Conservation (phyloP, 2,888 invertebrate genomes). For the Eueremaeus valkanovi region DNA sequence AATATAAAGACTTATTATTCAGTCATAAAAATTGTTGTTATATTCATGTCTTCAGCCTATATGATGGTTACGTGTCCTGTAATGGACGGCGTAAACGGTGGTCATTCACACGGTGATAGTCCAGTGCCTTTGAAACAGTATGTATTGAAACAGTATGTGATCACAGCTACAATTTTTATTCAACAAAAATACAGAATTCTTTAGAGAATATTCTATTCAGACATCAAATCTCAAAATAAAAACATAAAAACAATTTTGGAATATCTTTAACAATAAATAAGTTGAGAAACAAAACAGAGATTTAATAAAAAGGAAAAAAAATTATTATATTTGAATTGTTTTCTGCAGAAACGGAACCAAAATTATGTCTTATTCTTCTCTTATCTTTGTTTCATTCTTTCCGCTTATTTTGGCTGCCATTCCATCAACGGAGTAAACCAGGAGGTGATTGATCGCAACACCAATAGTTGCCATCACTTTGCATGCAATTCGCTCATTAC, state of each 20-base stretch:
- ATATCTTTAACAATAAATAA: too few relatives aligned
- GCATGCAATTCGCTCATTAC: conserved; percentile 29
- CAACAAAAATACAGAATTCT: too few relatives aligned
- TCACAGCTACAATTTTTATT: too few relatives aligned
- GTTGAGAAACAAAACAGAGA: too few relatives aligned
- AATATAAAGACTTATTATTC: conserved; percentile 13
- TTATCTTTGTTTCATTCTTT: conserved; percentile 21
- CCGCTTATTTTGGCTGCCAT: conserved; percentile 10
- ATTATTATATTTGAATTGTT: too few relatives aligned
- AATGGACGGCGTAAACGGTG: conserved; percentile 85
- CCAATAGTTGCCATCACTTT: conserved; percentile 18
- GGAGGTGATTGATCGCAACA: conserved; percentile 33
- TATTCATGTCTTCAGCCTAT: conserved; percentile 95
- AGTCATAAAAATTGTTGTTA: too few relatives aligned
- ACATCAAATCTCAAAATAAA: too few relatives aligned
- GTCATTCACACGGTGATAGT: conserved; percentile 64
- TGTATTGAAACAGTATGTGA: too few relatives aligned
- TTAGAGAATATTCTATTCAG: too few relatives aligned
- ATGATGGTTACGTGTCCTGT: conserved; percentile 97
- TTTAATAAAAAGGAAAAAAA: too few relatives aligned
- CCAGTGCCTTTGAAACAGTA: conserved; percentile 98
- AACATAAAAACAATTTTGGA: too few relatives aligned
- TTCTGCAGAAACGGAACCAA: background rate
- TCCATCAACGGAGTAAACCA: conserved; percentile 21
- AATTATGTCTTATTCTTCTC: background rate